phyloP scores from a whole-genome alignment of 2,113 vertebrate species.

The Formicarius rufipectus region DNA sequence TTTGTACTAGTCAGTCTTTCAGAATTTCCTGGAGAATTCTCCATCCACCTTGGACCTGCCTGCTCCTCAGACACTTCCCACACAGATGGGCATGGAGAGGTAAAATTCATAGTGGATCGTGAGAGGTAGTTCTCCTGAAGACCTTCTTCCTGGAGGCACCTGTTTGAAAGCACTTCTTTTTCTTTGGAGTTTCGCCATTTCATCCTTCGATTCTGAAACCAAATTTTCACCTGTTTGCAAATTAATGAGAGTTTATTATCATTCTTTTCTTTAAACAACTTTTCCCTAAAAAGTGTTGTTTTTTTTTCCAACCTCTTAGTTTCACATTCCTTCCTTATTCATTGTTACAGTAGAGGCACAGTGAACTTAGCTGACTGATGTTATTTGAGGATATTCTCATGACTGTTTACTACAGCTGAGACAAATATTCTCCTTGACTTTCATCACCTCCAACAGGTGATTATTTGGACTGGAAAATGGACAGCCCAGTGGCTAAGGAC shows the following conservation, averaged over 20 bases:
- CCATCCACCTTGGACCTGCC: slow-evolving; percentile 66
- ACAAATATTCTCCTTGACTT: not conserved
- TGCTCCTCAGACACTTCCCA: slow-evolving; percentile 70
- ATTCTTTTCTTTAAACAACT: slow-evolving; percentile 11
- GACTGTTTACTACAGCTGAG: not conserved
- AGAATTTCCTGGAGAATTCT: slow-evolving; percentile 62
- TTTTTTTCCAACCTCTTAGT: not conserved
- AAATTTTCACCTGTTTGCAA: slow-evolving; percentile 92
- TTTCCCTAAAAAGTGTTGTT: not conserved
- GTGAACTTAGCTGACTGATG: not conserved
- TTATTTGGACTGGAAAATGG: not conserved
- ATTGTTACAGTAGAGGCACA: not conserved
- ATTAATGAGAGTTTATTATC: slow-evolving; percentile 23
- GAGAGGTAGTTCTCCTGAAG: slow-evolving; percentile 71
- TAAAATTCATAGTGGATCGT: slow-evolving; percentile 55
- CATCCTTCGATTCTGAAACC: slow-evolving; percentile 99
- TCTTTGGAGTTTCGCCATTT: slow-evolving; percentile 98
- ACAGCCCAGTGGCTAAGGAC: not conserved
- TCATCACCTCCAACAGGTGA: not conserved
- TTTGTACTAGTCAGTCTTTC: slow-evolving; percentile 55
- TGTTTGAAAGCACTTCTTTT: slow-evolving; percentile 84
- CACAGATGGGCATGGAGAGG: slow-evolving; percentile 46
- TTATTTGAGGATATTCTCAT: not conserved
- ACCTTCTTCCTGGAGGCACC: slow-evolving; percentile 70
- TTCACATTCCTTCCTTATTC: not conserved